Percentiles rank a stretch among this genome's conserved stretches.
phyloP scores from a whole-genome alignment of 2,113 vertebrate genomes.

The Pipa parva region DNA sequence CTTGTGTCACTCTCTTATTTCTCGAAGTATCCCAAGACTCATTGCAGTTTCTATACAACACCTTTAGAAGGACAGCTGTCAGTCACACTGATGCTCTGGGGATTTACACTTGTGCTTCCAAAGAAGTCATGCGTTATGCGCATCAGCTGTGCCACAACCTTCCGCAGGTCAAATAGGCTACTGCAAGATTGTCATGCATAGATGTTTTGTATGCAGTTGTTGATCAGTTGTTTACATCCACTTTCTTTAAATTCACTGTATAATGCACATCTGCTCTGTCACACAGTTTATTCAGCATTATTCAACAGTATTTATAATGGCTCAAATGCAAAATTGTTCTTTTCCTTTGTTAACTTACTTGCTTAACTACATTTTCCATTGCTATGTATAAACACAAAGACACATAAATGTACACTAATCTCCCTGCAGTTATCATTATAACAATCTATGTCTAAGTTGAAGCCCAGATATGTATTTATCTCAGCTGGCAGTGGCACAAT shows the following conservation, averaged over 20 bases:
- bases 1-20: too few relatives aligned
- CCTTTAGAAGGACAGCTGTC: too few relatives aligned
- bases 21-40: too few relatives aligned
- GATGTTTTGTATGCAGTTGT: too few relatives aligned
- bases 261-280: background rate
- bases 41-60: too few relatives aligned
- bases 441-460: slow-evolving; percentile 8
- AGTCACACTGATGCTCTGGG: too few relatives aligned
- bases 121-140: too few relatives aligned
- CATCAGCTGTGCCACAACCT: too few relatives aligned
- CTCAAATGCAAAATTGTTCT: background rate
- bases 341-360: background rate
- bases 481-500: background rate
- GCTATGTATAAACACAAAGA: slow-evolving; percentile 4
- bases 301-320: slow-evolving; percentile 5
- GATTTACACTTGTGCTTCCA: too few relatives aligned
- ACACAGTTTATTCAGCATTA: background rate
- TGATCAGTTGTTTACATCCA: background rate
- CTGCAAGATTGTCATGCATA: too few relatives aligned
- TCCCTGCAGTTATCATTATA: slow-evolving; percentile 33
- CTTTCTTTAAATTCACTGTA: background rate
- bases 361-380: background rate
- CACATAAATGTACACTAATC: slow-evolving; percentile 30
- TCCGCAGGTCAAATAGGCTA: too few relatives aligned
- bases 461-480: slow-evolving; percentile 27